Evolutionary conservation across 2,113 vertebrate genomes (phyloP), one percentile per base, ranked within the genome.

Genomic region (Oreochromis tanganicae): DNA sequence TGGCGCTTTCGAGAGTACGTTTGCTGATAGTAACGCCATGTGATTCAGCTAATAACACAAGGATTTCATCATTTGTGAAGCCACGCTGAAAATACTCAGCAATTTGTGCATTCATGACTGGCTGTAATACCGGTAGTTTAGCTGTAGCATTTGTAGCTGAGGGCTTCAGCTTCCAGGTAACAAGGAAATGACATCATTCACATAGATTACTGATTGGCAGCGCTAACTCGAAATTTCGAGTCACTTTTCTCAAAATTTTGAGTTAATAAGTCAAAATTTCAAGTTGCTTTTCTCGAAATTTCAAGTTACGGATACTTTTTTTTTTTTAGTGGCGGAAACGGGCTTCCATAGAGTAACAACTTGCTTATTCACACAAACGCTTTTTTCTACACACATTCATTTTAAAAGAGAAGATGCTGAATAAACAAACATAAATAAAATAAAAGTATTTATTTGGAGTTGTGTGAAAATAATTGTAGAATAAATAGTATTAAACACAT

Each of bases 1-100:
- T 63, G 0, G 16, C 2, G 0, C 29, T 63, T 63, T 63, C 0
- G 0, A 34, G 3, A 63, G 29, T 63, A 63, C 5, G 3, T 63
- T 63, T 63, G 59, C 59, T 63, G 16, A 19, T 34, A 34, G 59
- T 3, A 63, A 1, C 9, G 1, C 29, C 59, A 34, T 61, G n/a
- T n/a, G n/a, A n/a, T n/a, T n/a, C n/a, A n/a, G n/a, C n/a, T n/a
- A n/a, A n/a, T n/a, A 19, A 63, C 57, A 10, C 16, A 61, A 61
- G 57, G 3, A 11, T 27, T 56, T 56, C 21, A 27, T 61, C 5
- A 61, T 34, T 6, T 63, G 29, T 61, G 59, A 63, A 63, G 29
- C 59, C 29, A 63, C 0, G 29, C 59, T 63, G 29, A 34, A 63
- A 63, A 63, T 19, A 63, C 16, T 19, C 59, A 11, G 59, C 16